Evolutionary conservation across 2,113 vertebrate species (phyloP).

Genomic region (Sylvietta virens): DNA sequence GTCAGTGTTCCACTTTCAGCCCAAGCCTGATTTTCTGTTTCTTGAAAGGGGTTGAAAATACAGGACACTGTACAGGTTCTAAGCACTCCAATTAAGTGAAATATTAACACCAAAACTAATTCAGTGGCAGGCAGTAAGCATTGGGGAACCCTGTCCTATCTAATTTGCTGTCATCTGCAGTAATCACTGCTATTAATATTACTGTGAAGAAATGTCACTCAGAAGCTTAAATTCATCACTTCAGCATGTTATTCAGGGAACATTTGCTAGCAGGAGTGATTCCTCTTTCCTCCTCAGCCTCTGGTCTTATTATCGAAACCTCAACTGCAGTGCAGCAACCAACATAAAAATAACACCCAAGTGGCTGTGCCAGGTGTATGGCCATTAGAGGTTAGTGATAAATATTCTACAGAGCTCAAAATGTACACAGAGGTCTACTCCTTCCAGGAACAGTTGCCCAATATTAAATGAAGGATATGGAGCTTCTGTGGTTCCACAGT

Average conservation of each 20-base stretch:
- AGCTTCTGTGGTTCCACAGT: neutral
- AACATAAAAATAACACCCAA: neutral
- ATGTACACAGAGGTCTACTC: neutral
- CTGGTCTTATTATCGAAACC: neutral
- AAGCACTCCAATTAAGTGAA: slow-evolving; percentile 34
- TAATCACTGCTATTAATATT: slow-evolving; percentile 11
- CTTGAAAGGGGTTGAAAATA: neutral
- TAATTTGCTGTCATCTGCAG: slow-evolving; percentile 25
- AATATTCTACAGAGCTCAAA: neutral
- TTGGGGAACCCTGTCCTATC: neutral
- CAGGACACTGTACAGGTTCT: neutral
- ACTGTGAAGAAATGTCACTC: neutral
- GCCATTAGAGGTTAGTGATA: neutral
- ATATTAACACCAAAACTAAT: slow-evolving; percentile 10
- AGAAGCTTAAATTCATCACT: neutral
- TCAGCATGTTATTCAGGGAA: neutral
- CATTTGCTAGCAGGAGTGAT: neutral
- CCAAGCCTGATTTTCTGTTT: neutral
- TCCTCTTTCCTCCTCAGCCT: neutral
- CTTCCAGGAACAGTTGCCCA: neutral
- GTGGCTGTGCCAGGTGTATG: neutral
- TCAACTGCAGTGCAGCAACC: neutral
- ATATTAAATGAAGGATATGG: neutral
- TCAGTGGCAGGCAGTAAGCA: neutral
- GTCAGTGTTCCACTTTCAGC: neutral